phyloP scores from a whole-genome alignment of 2,888 invertebrate species.

The Spodoptera littoralis region DNA sequence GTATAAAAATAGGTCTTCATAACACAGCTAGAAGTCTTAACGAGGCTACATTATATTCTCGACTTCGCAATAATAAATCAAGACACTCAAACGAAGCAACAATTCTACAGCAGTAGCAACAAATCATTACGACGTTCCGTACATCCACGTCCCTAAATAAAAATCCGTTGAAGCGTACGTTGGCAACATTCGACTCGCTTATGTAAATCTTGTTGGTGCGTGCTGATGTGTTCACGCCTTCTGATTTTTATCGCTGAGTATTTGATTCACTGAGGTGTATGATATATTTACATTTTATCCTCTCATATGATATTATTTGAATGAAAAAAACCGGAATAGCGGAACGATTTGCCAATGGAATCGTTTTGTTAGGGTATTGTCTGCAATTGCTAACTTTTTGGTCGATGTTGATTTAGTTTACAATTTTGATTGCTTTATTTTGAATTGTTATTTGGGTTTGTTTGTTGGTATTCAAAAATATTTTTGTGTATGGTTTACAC shows the following conservation, averaged over 20 bases:
- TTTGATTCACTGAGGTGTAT: slow-evolving; percentile 69
- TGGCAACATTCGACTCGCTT: slow-evolving; percentile 59
- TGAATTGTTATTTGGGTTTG: slow-evolving; percentile 12
- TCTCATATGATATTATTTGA: slow-evolving; percentile 58
- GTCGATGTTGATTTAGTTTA: slow-evolving; percentile 21
- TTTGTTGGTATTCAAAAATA: neutral
- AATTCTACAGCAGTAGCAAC: slow-evolving; percentile 45
- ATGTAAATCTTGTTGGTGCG: slow-evolving; percentile 71
- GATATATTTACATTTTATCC: slow-evolving; percentile 69
- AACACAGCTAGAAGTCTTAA: slow-evolving; percentile 17
- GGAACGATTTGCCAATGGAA: slow-evolving; percentile 48
- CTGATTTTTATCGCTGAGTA: slow-evolving; percentile 71
- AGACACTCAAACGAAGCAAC: slow-evolving; percentile 47
- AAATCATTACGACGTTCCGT: slow-evolving; percentile 50
- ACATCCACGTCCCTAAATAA: slow-evolving; percentile 48
- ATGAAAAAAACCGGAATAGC: slow-evolving; percentile 53
- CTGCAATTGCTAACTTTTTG: slow-evolving; percentile 22
- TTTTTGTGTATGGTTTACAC: slow-evolving; percentile 3
- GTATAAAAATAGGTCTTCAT: slow-evolving; percentile 17
- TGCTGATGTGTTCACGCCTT: slow-evolving; percentile 71
- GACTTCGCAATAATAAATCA: slow-evolving; percentile 40
- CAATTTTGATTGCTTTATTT: slow-evolving; percentile 20
- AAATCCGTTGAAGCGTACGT: slow-evolving; percentile 56
- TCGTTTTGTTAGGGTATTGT: slow-evolving; percentile 26
- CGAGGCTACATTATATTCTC: slow-evolving; percentile 32